A percentile compares a stretch with the other conserved stretches of the same genome.
Conservation (phyloP, 35 echinoderm and acorn worm species). For the Lytechinus pictus region DNA sequence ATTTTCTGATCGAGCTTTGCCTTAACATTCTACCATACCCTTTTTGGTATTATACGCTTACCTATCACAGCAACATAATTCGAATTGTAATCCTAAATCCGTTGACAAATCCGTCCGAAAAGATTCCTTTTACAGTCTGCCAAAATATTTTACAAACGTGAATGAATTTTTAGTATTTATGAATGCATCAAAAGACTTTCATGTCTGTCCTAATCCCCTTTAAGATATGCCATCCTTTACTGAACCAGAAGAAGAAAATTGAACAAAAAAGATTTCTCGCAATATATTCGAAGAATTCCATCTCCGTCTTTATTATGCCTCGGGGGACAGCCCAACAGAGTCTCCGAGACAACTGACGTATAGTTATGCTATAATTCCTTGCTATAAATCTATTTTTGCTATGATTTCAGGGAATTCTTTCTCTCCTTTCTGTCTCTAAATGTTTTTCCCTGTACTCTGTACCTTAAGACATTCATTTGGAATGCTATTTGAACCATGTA, state of each 20-base stretch:
- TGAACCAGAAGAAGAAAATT: neutral
- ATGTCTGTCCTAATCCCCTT: neutral
- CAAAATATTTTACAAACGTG: neutral
- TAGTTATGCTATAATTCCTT: neutral
- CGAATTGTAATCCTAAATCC: neutral
- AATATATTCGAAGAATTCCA: neutral
- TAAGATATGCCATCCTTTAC: neutral
- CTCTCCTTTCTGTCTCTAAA: neutral
- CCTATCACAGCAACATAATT: no score
- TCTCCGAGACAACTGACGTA: neutral
- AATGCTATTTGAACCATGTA: neutral
- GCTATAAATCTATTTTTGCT: neutral
- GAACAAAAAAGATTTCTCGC: neutral
- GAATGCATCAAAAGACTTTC: neutral
- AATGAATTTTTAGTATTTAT: neutral
- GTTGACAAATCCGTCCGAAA: neutral
- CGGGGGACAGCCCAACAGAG: neutral
- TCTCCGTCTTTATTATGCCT: neutral
- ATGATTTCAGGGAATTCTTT: neutral
- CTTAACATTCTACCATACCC: neutral
- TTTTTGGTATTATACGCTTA: neutral
- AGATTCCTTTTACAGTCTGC: neutral
- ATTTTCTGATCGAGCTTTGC: neutral
- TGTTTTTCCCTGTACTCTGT: neutral
- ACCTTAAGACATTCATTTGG: neutral